Percentiles rank a stretch among this genome's conserved stretches.
Conservation (phyloP, 2,113 vertebrate genomes). For the Mobula birostris region DNA sequence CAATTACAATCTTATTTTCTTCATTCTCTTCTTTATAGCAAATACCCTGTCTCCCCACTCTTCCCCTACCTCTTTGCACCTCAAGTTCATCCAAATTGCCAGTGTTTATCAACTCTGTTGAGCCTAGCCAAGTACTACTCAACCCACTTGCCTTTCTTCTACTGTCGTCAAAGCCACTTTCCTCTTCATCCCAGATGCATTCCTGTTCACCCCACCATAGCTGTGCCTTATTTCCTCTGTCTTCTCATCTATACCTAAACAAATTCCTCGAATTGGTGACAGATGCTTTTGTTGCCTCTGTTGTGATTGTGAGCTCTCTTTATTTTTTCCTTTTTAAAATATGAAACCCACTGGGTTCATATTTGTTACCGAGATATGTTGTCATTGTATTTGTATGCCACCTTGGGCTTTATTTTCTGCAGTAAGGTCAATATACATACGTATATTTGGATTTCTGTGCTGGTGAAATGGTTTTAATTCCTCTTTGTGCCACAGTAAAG, state of each 20-base stretch:
- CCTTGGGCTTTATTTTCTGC: not conserved
- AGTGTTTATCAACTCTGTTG: not conserved
- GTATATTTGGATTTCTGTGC: not conserved
- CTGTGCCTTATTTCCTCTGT: not conserved
- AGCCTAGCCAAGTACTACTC: not conserved
- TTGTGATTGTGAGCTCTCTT: not conserved
- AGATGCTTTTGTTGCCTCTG: not conserved
- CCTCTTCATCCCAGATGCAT: not conserved
- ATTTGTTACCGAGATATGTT: not conserved
- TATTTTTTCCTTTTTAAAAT: not conserved
- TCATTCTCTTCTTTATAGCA: no score
- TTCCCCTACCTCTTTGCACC: not conserved
- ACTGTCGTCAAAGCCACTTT: not conserved
- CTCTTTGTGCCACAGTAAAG: not conserved
- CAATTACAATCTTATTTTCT: not conserved
- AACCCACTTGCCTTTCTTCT: no score
- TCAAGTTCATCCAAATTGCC: not conserved
- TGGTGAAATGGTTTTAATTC: not conserved
- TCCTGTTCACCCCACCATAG: not conserved
- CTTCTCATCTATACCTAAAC: not conserved
- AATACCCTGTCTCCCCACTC: not conserved
- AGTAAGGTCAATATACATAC: not conserved
- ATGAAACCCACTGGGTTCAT: not conserved
- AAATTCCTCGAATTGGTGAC: not conserved
- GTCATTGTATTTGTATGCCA: not conserved